Conservation (phyloP, 1,140 invertebrate genomes). For the Habropoda laboriosa region DNA sequence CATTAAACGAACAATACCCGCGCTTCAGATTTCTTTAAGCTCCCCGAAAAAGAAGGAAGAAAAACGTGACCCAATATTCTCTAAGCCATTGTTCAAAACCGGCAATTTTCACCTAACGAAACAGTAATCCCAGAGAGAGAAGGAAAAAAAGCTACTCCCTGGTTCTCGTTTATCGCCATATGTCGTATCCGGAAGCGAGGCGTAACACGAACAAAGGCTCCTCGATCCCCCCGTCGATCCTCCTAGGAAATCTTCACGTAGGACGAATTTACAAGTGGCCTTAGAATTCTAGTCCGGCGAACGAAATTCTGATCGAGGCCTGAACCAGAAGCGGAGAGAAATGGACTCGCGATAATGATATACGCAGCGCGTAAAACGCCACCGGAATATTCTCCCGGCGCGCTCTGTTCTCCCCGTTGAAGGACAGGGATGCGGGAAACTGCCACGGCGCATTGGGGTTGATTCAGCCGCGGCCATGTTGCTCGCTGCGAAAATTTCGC, state of each 20-base stretch:
- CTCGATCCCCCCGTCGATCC: too few species aligned
- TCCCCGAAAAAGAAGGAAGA: neutral
- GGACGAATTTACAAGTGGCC: constrained; percentile 4
- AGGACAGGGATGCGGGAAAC: constrained; percentile 27
- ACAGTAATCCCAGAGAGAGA: neutral
- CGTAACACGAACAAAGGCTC: constrained; percentile 8
- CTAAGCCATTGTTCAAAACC: neutral
- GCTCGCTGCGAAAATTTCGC: constrained; percentile 56
- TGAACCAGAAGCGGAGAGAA: too few species aligned
- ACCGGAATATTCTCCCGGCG: constrained; percentile 21
- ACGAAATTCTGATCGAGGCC: constrained; percentile 24
- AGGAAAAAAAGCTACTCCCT: neutral
- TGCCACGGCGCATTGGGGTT: constrained; percentile 38
- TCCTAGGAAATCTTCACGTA: too few species aligned
- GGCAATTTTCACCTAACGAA: neutral
- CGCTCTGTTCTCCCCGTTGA: constrained; percentile 12
- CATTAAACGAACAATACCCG: neutral
- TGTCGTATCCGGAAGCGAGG: neutral
- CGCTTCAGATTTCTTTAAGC: neutral
- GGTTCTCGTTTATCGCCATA: too few species aligned
- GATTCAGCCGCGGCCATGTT: constrained; percentile 58
- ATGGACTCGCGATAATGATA: constrained; percentile 53
- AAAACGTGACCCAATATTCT: neutral
- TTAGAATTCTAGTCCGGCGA: neutral
- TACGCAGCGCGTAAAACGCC: constrained; percentile 45